Percentiles rank a stretch among this genome's conserved stretches.
These are phyloP conservation scores for Osmerus mordax DNA, from an alignment of 2,113 vertebrate species.

Conservation along the genomic window DNA sequence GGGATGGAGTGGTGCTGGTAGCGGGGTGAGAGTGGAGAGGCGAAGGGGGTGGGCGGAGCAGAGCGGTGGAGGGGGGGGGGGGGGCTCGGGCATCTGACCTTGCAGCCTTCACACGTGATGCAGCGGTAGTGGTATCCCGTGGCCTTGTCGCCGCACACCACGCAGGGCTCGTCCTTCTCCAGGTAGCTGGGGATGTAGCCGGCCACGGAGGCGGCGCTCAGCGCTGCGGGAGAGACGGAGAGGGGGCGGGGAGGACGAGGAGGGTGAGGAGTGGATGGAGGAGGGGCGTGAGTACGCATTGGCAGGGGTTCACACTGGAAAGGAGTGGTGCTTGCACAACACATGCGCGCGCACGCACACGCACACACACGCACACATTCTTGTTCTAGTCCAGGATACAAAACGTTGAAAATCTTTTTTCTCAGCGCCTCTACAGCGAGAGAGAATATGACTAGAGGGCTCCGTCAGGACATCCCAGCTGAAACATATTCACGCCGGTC, in stretches of 20 bases:
- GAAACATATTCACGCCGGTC: neutral
- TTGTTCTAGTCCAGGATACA: too few relatives aligned
- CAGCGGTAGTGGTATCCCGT: conserved; percentile 96
- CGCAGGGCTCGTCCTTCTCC: conserved; percentile 96
- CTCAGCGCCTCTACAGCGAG: neutral
- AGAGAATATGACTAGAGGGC: neutral
- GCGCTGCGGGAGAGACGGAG: conserved; percentile 56
- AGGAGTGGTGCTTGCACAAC: too few relatives aligned
- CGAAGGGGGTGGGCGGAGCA: neutral
- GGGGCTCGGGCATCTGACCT: conserved; percentile 67
- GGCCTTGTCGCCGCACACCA: conserved; percentile 92
- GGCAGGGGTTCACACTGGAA: too few relatives aligned
- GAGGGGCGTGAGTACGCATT: too few relatives aligned
- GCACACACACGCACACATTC: too few relatives aligned
- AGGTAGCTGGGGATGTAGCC: conserved; percentile 96
- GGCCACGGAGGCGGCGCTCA: conserved; percentile 64
- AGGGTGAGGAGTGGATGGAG: neutral
- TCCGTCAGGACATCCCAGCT: neutral
- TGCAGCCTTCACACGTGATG: conserved; percentile 96
- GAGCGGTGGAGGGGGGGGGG: neutral
- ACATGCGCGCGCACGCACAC: too few relatives aligned
- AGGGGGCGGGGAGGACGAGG: neutral
- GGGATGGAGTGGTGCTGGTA: neutral
- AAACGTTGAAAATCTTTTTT: neutral
- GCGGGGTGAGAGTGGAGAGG: too few relatives aligned